A percentile compares a stretch with the other conserved stretches of the same genome.
Conservation (phyloP, 2,888 invertebrate species). For the Cryptus armator region DNA sequence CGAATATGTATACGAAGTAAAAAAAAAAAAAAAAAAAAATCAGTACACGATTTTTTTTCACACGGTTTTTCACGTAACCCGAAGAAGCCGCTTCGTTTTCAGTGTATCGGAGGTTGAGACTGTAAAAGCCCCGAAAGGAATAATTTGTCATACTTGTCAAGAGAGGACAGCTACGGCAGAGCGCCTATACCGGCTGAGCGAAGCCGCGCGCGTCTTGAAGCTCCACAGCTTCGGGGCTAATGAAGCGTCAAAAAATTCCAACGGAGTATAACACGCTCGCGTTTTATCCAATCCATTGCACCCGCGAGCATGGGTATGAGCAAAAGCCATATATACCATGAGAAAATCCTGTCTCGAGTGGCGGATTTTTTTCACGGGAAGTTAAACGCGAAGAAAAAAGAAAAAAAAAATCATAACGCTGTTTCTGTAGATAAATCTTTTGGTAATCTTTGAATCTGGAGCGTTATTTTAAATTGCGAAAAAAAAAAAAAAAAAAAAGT, state of each 20-base stretch:
- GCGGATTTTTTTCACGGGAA: constrained; percentile 35
- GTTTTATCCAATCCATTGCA: constrained; percentile 82
- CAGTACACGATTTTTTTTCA: background rate
- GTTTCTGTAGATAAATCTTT: background rate
- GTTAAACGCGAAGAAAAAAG: constrained; percentile 19
- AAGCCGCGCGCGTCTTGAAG: constrained; percentile 49
- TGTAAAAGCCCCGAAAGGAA: constrained; percentile 68
- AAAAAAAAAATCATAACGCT: background rate
- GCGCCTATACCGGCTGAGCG: constrained; percentile 18
- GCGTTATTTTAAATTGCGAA: background rate
- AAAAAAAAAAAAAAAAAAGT: background rate
- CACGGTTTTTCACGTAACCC: background rate
- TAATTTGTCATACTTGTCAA: constrained; percentile 83
- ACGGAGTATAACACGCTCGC: constrained; percentile 81
- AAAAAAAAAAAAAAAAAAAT: background rate
- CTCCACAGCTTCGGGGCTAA: constrained; percentile 75
- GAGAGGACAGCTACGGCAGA: constrained; percentile 75
- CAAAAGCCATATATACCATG: constrained; percentile 68
- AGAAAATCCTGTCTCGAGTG: constrained; percentile 47
- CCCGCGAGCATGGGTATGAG: constrained; percentile 63
- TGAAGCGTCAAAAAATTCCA: constrained; percentile 84
- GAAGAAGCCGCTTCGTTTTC: constrained; percentile 34
- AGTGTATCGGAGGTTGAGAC: constrained; percentile 27
- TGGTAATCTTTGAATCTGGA: background rate
- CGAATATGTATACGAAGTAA: background rate